Conservation (phyloP, 2,888 invertebrate genomes). For the Heliconius ethilla region DNA sequence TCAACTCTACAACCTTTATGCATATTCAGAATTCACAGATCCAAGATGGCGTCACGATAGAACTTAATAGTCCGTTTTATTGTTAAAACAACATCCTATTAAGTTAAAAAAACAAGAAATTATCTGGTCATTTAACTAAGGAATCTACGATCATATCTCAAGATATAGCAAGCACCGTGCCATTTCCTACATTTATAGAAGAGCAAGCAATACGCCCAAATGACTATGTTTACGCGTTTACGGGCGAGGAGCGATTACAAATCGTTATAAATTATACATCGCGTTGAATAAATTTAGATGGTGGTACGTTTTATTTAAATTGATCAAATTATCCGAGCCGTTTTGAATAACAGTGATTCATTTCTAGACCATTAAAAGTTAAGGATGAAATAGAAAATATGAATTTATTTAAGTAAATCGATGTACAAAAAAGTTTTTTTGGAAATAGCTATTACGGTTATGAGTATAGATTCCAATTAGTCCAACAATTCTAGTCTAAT, state of each 20-base stretch:
- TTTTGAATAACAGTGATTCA: conserved; percentile 43
- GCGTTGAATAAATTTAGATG: conserved; percentile 49
- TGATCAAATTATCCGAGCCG: conserved; percentile 60
- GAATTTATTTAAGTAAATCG: not conserved
- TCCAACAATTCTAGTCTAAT: not conserved
- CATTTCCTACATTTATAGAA: conserved; percentile 36
- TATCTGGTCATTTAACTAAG: conserved; percentile 15
- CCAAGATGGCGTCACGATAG: not conserved
- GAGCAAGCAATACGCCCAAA: conserved; percentile 38
- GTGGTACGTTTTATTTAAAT: conserved; percentile 57
- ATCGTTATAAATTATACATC: conserved; percentile 51
- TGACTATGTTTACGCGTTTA: conserved; percentile 45
- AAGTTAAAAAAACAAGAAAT: conserved; percentile 18
- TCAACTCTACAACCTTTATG: not conserved
- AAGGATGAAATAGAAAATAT: not conserved
- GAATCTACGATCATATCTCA: conserved; percentile 14
- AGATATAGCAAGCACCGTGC: conserved; percentile 32
- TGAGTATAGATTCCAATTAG: not conserved
- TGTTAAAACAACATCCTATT: conserved; percentile 28
- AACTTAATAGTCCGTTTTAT: not conserved
- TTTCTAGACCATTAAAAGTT: not conserved
- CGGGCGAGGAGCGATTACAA: conserved; percentile 40
- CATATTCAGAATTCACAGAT: not conserved
- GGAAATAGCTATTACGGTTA: not conserved
- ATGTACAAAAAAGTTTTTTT: not conserved